Percentiles rank a stretch among this genome's conserved stretches.
These are phyloP conservation scores for Camelus bactrianus DNA, from an alignment of 2,113 vertebrate species.

Conservation along the genomic window DNA sequence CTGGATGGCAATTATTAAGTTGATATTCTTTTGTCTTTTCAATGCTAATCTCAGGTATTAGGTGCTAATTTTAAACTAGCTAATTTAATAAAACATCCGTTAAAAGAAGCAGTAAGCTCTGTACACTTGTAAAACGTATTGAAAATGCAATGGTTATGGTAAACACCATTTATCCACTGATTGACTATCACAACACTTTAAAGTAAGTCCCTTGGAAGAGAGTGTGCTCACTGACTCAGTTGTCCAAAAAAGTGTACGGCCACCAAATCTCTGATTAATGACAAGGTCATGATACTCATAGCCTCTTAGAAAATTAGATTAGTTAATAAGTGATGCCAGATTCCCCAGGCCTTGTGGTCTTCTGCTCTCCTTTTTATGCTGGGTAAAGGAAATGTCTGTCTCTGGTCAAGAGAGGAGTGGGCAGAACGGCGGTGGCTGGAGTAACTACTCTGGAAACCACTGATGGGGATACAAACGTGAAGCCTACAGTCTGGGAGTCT, in stretches of 20 bases:
- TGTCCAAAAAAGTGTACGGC: neutral
- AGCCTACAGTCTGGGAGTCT: neutral
- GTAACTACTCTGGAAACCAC: neutral
- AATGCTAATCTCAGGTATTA: neutral
- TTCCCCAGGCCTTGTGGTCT: neutral
- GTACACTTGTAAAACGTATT: no score
- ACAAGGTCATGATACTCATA: neutral
- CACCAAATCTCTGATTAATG: neutral
- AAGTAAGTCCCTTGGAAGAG: neutral
- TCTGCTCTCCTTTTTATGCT: accelerated
- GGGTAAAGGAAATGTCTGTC: no score
- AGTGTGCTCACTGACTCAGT: neutral
- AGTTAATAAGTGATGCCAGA: accelerated
- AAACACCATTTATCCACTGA: neutral
- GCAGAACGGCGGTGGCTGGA: neutral
- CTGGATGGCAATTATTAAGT: neutral
- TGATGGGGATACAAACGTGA: neutral
- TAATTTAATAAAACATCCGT: neutral
- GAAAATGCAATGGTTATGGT: neutral
- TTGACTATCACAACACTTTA: neutral
- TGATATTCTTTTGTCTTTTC: neutral
- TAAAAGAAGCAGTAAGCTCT: neutral
- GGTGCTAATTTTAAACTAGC: neutral
- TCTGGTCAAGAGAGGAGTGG: accelerated
- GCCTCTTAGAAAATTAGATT: neutral